Percentiles rank a stretch among this genome's conserved stretches.
Conservation (phyloP, 1,140 invertebrate species). For the Aphaenogaster rudis region DNA sequence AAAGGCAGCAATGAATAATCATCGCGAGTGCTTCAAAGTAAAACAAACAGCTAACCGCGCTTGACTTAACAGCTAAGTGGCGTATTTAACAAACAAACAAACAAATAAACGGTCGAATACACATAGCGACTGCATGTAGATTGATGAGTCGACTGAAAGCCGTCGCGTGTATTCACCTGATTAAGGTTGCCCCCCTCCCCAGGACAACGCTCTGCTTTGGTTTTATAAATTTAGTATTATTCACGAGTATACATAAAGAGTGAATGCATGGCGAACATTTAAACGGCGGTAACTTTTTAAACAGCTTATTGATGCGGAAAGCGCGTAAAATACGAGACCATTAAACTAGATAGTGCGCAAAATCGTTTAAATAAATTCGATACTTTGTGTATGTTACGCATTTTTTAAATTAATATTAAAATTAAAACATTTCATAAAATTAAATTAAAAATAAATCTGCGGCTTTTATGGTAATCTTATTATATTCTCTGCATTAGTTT, state of each 20-base stretch:
- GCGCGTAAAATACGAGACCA: background rate
- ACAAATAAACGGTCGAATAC: slow-evolving; percentile 70
- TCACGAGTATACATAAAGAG: background rate
- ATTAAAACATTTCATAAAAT: slow-evolving; percentile 37
- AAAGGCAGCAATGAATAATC: slow-evolving; percentile 85
- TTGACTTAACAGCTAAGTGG: slow-evolving; percentile 83
- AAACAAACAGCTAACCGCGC: slow-evolving; percentile 84
- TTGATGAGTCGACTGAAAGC: slow-evolving; percentile 25
- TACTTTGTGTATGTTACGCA: background rate
- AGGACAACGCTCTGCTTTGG: slow-evolving; percentile 30
- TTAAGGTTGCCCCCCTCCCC: slow-evolving; percentile 58
- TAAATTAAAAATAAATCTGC: slow-evolving; percentile 7
- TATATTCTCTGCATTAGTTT: slow-evolving; percentile 5
- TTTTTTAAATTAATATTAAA: slow-evolving; percentile 16
- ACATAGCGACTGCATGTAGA: slow-evolving; percentile 33
- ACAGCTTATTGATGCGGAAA: background rate
- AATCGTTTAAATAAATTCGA: background rate
- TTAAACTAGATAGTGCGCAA: slow-evolving; percentile 18
- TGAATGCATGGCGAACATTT: background rate
- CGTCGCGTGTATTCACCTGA: slow-evolving; percentile 62
- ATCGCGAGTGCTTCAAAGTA: slow-evolving; percentile 83
- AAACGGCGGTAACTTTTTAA: background rate
- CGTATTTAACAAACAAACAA: slow-evolving; percentile 79
- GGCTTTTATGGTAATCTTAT: background rate
- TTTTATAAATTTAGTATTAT: slow-evolving; percentile 61